Evolutionary conservation across 2,797 vertebrate species (phyloP), one percentile per base, ranked within the genome.

Genomic region (Rhinichthys osculus): DNA sequence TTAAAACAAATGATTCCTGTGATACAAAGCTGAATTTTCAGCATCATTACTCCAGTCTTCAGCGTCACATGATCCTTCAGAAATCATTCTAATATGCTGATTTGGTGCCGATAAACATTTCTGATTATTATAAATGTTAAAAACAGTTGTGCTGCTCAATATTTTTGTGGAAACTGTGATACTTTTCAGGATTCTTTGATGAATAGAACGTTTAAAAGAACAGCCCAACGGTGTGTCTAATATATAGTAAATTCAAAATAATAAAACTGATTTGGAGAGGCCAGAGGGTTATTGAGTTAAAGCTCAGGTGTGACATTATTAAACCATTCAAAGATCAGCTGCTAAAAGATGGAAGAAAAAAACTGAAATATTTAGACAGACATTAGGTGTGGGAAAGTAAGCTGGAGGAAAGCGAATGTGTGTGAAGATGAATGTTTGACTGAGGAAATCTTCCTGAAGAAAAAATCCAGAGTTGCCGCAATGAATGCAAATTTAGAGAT

Each of bases 361-460:
- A 11, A 1, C 14, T 69, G 38, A 79, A 64, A 79, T 79, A 83
- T 77, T 79, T 78, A 67, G 35, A 62, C 71, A 40, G 69, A 87
- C 54, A 44, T 73, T 78, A 17, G 21, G 8, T 47, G 40, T 14
- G 8, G 44, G 62, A 44, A 76, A 70, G 85, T 57, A 70, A 62
- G 47, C 19, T 54, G 59, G n/a, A 54, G 52, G 52, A 73, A 54
- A 77, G 67, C 57, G 82, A 78, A n/a, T 78, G 35, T 78, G 70
- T 73, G 54, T 62, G 35, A 85, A 87, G 83, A 87, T 85, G 69
- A 73, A 81, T 81, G 35, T 74, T 73, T 52, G 44, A 66, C 13
- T 19, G 66, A 81, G 47, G 35, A 81, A 74, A 66, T 66, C 3
- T 74, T 67, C 67, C 69, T 5, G 70, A 86, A 78, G 78, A 86